Evolutionary conservation across 2,113 vertebrate genomes (phyloP).

Genomic region (Coryphaenoides rupestris): DNA sequence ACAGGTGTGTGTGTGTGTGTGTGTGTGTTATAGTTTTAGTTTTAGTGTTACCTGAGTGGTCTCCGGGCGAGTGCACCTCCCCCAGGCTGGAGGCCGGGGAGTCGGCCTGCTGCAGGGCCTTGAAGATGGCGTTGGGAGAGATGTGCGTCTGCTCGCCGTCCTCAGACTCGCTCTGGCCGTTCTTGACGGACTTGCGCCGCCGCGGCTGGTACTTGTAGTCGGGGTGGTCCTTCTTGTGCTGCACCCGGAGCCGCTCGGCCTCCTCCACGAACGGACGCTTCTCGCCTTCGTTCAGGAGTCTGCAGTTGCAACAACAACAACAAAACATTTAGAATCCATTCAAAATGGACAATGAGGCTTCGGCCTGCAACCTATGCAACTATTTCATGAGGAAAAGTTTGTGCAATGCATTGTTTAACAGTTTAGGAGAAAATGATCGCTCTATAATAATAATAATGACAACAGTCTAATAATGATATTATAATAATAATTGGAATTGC

Average conservation of each 20-base stretch:
- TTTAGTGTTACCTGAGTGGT: slow-evolving; percentile 84
- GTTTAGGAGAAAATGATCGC: too few species aligned
- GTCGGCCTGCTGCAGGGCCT: slow-evolving; percentile 92
- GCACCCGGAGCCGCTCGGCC: slow-evolving; percentile 90
- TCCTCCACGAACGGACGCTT: slow-evolving; percentile 97
- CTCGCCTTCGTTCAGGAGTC: slow-evolving; percentile 90
- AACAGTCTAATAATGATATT: too few species aligned
- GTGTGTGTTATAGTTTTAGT: not conserved
- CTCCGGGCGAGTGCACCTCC: slow-evolving; percentile 91
- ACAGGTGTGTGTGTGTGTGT: not conserved
- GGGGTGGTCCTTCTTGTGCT: slow-evolving; percentile 97
- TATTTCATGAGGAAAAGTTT: too few species aligned
- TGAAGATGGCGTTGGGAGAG: slow-evolving; percentile 95
- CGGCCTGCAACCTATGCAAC: too few species aligned
- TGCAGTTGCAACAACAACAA: slow-evolving; percentile 53
- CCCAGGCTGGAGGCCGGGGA: slow-evolving; percentile 94
- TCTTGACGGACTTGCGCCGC: slow-evolving; percentile 93
- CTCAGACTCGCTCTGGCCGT: slow-evolving; percentile 86
- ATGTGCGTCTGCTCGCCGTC: slow-evolving; percentile 94
- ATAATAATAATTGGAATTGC: too few species aligned
- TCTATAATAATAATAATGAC: too few species aligned
- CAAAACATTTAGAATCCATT: too few species aligned
- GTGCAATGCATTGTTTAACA: too few species aligned
- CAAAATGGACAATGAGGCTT: too few species aligned
- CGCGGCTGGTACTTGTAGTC: slow-evolving; percentile 98